Base-by-base conservation (phyloP, 2,797 vertebrate species). In the Falco peregrinus region DNA sequence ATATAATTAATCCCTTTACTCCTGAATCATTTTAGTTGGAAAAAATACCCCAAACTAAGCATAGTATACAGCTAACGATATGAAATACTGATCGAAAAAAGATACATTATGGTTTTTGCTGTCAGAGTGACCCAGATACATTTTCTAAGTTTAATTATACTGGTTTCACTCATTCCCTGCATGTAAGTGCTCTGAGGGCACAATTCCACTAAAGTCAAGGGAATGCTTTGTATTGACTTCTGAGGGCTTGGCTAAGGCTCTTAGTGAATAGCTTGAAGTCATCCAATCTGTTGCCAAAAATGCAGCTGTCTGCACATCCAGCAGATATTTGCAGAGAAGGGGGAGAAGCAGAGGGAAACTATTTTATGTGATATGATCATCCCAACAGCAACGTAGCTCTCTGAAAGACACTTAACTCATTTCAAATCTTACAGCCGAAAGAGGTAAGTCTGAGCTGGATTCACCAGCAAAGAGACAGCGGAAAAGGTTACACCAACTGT, bases 211-310 rank as follows among this genome's bases (percentile, higher is more conserved):
- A 0, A 75, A 96, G 91, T 67, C 88, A 93, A 89, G 78, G 90
- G 68, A 95, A 94, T 59, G 92, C 87, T 96, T 94, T 92, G 90
- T 90, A 94, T 80, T 87, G 91, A 89, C 93, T 94, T 92, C 88
- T 85, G 78, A 93, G 71, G 48, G n/a, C 53, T 95, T 96, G 91
- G 94, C 88, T 90, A 93, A 89, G 78, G 83, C 81, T 96, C 90
- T 87, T 41, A 87, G 78, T 51, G 90, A 96, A 95, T 51, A 80
- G 92, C 86, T 95, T 83, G 75, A 89, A 95, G 86, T 81, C 95
- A 93, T 54, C 68, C 64, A 93, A 9, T 81, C 71, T 87, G 57
- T 81, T 96, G 90, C 90, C 92, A 97, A 93, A 95, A 96, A 71
- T 48, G 88, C 88, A 90, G 59, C 77, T 95, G 91, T 29, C 90